A percentile compares a stretch with the other conserved stretches of the same genome.
Conservation (phyloP, 2,113 vertebrate species). For the Gadus chalcogrammus region DNA sequence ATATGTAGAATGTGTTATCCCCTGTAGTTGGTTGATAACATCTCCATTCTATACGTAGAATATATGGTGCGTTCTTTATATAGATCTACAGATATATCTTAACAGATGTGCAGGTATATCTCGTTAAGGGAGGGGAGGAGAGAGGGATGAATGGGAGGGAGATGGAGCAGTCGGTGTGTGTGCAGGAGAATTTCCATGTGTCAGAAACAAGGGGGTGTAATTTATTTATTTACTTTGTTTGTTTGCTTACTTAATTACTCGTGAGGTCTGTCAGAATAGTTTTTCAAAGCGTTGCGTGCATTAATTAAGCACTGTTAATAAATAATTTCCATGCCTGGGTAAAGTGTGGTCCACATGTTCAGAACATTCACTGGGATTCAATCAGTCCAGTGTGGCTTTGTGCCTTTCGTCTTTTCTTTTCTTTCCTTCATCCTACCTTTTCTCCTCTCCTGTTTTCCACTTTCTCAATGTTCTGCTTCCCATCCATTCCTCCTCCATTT, state of each 20-base stretch:
- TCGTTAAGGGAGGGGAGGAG: background rate
- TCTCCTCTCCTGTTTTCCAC: background rate
- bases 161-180: constrained; percentile 18
- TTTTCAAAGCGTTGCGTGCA: background rate
- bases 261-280: constrained; percentile 52
- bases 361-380: too few species aligned
- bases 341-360: constrained; percentile 61
- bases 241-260: constrained; percentile 1
- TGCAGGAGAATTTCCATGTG: constrained; percentile 9
- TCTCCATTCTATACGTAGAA: too few species aligned
- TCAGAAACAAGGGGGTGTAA: constrained; percentile 22
- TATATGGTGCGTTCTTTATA: too few species aligned
- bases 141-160: too few species aligned
- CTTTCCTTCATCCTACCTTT: constrained; percentile 18
- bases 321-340: constrained; percentile 69
- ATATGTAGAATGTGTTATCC: too few species aligned
- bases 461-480: constrained; percentile 19
- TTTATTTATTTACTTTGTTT: constrained; percentile 57
- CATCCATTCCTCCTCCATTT: constrained; percentile 25
- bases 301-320: constrained; percentile 49
- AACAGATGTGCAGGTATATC: background rate
- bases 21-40: background rate
- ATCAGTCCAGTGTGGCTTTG: background rate
- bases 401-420: background rate
- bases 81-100: background rate